phyloP scores from a whole-genome alignment of 2,888 invertebrate species.

The Hoplodrina ambigua region DNA sequence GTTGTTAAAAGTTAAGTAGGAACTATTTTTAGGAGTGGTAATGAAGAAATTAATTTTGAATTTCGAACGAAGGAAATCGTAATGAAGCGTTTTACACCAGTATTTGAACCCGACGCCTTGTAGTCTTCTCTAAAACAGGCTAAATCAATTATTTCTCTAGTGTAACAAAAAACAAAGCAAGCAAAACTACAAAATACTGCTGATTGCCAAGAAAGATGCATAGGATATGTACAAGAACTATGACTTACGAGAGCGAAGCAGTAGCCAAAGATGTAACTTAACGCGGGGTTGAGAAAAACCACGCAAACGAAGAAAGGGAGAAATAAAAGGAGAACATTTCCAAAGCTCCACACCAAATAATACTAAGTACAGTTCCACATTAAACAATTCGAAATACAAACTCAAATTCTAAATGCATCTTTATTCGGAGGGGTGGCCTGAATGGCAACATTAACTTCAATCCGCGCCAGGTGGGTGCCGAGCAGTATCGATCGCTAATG shows the following conservation, averaged over 20 bases:
- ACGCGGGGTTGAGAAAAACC: no score
- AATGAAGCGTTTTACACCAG: neutral
- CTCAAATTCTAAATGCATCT: conserved; percentile 50
- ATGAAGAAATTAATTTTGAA: conserved; percentile 20
- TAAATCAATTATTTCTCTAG: no score
- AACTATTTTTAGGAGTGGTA: conserved; percentile 4
- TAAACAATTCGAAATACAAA: conserved; percentile 28
- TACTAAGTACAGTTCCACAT: conserved; percentile 1
- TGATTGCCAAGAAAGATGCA: neutral
- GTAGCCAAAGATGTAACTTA: no score
- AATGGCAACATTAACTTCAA: conserved; percentile 62
- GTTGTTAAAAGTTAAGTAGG: conserved; percentile 34
- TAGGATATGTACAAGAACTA: neutral
- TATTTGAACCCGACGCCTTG: no score
- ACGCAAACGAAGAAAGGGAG: no score
- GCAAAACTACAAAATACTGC: no score
- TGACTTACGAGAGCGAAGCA: no score
- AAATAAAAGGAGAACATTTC: neutral
- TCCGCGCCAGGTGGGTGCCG: conserved; percentile 62
- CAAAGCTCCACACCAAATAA: neutral
- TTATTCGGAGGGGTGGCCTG: conserved; percentile 53
- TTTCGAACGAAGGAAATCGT: neutral
- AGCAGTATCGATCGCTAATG: conserved; percentile 59
- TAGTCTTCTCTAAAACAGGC: no score
- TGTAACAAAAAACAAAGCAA: no score